Percentiles rank a stretch among this genome's conserved stretches.
Evolutionary conservation across 2,888 invertebrate species (phyloP).

Genomic region (Apamea crenata): DNA sequence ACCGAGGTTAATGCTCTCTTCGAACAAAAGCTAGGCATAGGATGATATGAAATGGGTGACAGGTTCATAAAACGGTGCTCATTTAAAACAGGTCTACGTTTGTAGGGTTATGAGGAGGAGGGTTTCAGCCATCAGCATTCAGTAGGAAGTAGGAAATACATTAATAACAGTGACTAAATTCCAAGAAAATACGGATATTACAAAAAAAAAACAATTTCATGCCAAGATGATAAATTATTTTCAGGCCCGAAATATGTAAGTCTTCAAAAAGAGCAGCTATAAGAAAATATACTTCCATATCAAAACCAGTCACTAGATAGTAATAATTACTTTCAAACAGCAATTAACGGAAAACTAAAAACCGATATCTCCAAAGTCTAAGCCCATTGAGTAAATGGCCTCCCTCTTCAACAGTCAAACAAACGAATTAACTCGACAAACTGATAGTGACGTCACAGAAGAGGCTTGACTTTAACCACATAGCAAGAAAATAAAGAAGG

Average conservation of each 20-base stretch:
- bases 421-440: slow-evolving; percentile 64
- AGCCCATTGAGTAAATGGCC: slow-evolving; percentile 43
- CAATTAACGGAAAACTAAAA: slow-evolving; percentile 28
- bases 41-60: background rate
- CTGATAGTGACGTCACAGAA: slow-evolving; percentile 51
- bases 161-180: background rate
- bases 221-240: background rate
- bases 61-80: background rate
- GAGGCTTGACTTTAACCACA: slow-evolving; percentile 44
- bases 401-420: slow-evolving; percentile 47
- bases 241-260: background rate
- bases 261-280: background rate
- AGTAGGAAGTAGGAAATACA: background rate
- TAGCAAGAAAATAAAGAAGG: slow-evolving; percentile 3
- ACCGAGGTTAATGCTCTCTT: slow-evolving; percentile 35
- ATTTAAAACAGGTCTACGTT: background rate
- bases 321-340: background rate
- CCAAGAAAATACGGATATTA: background rate
- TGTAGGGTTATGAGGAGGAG: background rate
- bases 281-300: background rate
- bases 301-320: background rate
- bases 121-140: background rate
- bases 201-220: background rate
- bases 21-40: background rate
- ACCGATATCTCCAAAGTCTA: slow-evolving; percentile 21